Evolutionary conservation across 2,888 invertebrate genomes (phyloP).

Genomic region (Choreutis nemorana): DNA sequence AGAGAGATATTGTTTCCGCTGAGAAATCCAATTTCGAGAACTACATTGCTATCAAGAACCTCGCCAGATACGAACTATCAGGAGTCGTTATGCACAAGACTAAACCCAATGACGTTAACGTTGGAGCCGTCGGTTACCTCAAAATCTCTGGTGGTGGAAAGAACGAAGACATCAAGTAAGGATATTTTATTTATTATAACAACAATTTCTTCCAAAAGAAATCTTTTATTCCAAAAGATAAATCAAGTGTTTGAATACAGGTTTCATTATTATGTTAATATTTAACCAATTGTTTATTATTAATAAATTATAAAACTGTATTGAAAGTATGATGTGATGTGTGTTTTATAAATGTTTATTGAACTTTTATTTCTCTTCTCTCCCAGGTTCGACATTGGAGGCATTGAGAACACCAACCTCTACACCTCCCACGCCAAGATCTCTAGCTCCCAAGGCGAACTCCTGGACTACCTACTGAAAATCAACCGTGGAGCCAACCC

Average conservation of each 20-base stretch:
- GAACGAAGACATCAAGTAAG: constrained; percentile 66
- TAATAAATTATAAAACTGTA: no score
- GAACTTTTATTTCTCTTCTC: constrained; percentile 2
- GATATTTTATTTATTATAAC: constrained; percentile 7
- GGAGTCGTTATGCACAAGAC: constrained; percentile 65
- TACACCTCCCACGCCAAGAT: constrained; percentile 64
- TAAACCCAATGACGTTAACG: constrained; percentile 60
- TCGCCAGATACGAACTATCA: constrained; percentile 69
- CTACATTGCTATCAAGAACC: constrained; percentile 63
- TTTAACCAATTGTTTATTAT: constrained; percentile 2
- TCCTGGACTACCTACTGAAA: constrained; percentile 66
- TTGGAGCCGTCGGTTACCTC: constrained; percentile 64
- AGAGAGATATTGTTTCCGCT: constrained; percentile 61
- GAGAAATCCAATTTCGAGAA: constrained; percentile 71
- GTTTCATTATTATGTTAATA: neutral
- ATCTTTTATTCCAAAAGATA: no score
- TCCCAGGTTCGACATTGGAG: constrained; percentile 50
- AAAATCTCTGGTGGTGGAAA: constrained; percentile 58
- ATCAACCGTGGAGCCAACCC: constrained; percentile 38
- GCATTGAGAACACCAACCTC: constrained; percentile 40
- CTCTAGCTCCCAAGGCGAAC: constrained; percentile 42
- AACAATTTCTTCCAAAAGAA: constrained; percentile 7
- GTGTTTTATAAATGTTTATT: no score
- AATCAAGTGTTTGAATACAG: neutral
- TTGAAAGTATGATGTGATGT: no score